Base-by-base conservation (phyloP, 2,113 vertebrate genomes). In the Oncorhynchus keta region DNA sequence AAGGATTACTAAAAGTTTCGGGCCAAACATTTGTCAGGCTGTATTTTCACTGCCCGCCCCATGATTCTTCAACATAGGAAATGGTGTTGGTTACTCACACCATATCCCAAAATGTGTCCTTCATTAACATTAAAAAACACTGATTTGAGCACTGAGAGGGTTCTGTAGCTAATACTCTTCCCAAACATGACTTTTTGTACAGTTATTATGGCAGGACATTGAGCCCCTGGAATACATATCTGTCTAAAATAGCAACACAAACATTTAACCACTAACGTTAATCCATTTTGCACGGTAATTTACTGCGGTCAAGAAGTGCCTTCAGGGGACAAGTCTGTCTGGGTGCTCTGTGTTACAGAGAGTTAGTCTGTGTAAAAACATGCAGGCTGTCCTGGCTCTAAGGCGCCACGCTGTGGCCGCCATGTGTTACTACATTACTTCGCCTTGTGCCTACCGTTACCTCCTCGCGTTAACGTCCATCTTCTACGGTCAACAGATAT, bases 41-140 rank as follows among this genome's bases (percentile, higher is more conserved):
- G n/a, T 8, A 62, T 5, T 62, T 22, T 62, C n/a, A 62, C 16
- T 62, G n/a, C 51, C 14, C 1, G 14, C 51, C 16, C 51, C 16
- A 22, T n/a, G n/a, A 62, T 62, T 22, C 59, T 62, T n/a, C 8
- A 55, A 62, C n/a, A 62, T n/a, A 62, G 18, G 5, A 8, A 62
- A n/a, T 62, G 28, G 28, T 28, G 59, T 62, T 24, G 49, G 49
- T 55, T 55, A 55, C 39, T 45, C 39, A 45, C 51, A 55, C 18
- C 16, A 18, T 55, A 55, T 55, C 16, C 51, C 12, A 55, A 18
- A 55, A 55, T 55, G 49, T 55, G 49, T 55, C 49, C 49, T 55
- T 55, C 3, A 5, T 67, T 14, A 67, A 82, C 77, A 78, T 82
- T 24, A 22, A 81, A 70, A 70, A 87, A 82, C 75, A 68, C 75